Conservation (phyloP, 2,888 invertebrate genomes). For the Melinaea menophilus region DNA sequence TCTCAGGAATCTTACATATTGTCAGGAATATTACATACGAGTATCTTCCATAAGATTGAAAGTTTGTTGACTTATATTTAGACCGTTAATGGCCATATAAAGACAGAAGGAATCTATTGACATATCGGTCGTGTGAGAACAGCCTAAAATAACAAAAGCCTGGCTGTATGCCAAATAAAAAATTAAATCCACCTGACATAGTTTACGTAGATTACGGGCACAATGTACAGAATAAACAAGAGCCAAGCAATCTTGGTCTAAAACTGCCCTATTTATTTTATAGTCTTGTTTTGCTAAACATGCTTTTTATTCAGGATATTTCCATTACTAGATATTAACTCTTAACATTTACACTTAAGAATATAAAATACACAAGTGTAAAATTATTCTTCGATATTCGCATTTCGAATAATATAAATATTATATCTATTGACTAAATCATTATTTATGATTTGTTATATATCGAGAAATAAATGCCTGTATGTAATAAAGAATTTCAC, state of each 20-base stretch:
- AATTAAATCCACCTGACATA: slow-evolving; percentile 51
- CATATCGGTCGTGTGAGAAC: slow-evolving; percentile 19
- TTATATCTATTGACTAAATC: too few relatives aligned
- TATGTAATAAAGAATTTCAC: slow-evolving; percentile 1
- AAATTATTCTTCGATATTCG: too few relatives aligned
- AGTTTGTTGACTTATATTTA: slow-evolving; percentile 22
- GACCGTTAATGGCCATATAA: slow-evolving; percentile 16
- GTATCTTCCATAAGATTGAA: slow-evolving; percentile 23
- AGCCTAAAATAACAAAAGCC: slow-evolving; percentile 51
- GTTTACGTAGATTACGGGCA: slow-evolving; percentile 34
- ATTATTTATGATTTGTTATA: too few relatives aligned
- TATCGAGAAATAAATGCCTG: too few relatives aligned
- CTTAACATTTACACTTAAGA: background rate
- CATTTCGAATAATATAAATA: too few relatives aligned
- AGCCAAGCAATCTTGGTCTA: slow-evolving; percentile 36
- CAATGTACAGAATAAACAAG: slow-evolving; percentile 35
- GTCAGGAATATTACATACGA: too few relatives aligned
- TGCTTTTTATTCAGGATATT: slow-evolving; percentile 2
- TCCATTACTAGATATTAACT: background rate
- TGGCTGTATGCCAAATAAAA: slow-evolving; percentile 52
- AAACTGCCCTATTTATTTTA: slow-evolving; percentile 30
- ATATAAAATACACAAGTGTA: too few relatives aligned
- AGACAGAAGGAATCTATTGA: slow-evolving; percentile 16
- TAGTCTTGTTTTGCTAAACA: slow-evolving; percentile 26
- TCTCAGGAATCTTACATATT: too few relatives aligned